Base-by-base conservation (phyloP, 2,888 invertebrate species). In the Empis stercorea region DNA sequence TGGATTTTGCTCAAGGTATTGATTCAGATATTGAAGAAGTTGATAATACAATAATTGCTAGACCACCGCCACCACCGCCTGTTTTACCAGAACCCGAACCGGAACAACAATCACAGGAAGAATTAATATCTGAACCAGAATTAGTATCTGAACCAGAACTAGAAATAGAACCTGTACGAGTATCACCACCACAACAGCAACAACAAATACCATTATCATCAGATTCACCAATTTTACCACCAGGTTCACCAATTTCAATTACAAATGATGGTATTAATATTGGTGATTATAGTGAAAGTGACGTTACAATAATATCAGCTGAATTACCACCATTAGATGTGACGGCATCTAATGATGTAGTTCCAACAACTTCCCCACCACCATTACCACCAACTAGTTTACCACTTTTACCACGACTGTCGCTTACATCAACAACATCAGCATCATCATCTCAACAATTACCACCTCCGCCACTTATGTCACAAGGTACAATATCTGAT, bases 1-100 rank as follows among this genome's bases (percentile, higher is more conserved):
- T 88, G 87, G 87, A 88, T 71, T 87, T 88, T 65, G 88, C 87
- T 59, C 86, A 85, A 73, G 88, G 88, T 51, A 88, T 88, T 64
- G 88, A 88, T 70, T 87, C 87, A 16, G 88, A 89, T 64, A 88
- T 87, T 59, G 87, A 87, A 66, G 87, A 87, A 69, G 85, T 87
- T 62, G 74, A 77, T 47, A 81, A 83, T 41, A 82, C 82, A 47
- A 78, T 80, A 43, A 75, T 76, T 58, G 71, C 72, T 68, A 51
- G 72, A 65, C 52, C 54, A 14, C 59, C 59, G 3, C 57, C 57
- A 10, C 51, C 23, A 48, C 49, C 52, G 4, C 50, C 49, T 41
- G 49, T 51, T 10, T 49, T 52, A 10, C 47, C 54, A 14, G 62
- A 61, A n/a, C 65, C 66, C 13, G 61, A 62, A 17, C 30, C 45